These are phyloP conservation scores for Lateolabrax maculatus DNA, from an alignment of 2,797 vertebrate genomes.

Conservation along the genomic window DNA sequence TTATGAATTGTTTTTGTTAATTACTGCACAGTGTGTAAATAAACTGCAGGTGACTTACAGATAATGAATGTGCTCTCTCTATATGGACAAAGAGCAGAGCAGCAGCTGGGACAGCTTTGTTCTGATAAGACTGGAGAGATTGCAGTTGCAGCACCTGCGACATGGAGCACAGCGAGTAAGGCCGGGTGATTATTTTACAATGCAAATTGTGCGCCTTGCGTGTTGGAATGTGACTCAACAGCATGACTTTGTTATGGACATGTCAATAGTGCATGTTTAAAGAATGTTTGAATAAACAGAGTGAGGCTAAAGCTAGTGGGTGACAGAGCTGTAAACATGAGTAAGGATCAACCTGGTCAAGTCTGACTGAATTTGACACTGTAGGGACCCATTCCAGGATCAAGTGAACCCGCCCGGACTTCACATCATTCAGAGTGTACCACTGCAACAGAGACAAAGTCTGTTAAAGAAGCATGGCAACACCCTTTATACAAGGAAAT, in stretches of 20 bases:
- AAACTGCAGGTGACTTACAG: conserved; percentile 81
- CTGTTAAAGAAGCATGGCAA: conserved; percentile 20
- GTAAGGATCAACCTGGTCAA: conserved; percentile 87
- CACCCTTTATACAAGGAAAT: neutral
- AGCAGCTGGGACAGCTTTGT: conserved; percentile 87
- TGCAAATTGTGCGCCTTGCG: neutral
- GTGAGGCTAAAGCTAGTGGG: neutral
- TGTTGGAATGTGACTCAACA: conserved; percentile 15
- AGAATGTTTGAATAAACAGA: neutral
- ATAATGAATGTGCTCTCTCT: conserved; percentile 87
- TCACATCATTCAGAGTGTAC: conserved; percentile 91
- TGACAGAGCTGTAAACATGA: neutral
- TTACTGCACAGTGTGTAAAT: neutral
- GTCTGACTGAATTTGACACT: conserved; percentile 72
- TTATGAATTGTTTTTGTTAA: neutral
- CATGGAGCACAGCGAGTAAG: conserved; percentile 21
- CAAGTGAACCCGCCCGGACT: conserved; percentile 91
- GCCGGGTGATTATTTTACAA: neutral
- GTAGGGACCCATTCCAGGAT: conserved; percentile 89
- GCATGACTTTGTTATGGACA: neutral
- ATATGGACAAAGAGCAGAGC: conserved; percentile 90
- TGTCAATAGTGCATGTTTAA: neutral
- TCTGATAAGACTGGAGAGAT: conserved; percentile 86
- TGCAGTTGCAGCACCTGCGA: conserved; percentile 89
- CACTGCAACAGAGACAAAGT: conserved; percentile 83